Evolutionary conservation across 2,113 vertebrate genomes (phyloP).

Genomic region (Prolemur simus): DNA sequence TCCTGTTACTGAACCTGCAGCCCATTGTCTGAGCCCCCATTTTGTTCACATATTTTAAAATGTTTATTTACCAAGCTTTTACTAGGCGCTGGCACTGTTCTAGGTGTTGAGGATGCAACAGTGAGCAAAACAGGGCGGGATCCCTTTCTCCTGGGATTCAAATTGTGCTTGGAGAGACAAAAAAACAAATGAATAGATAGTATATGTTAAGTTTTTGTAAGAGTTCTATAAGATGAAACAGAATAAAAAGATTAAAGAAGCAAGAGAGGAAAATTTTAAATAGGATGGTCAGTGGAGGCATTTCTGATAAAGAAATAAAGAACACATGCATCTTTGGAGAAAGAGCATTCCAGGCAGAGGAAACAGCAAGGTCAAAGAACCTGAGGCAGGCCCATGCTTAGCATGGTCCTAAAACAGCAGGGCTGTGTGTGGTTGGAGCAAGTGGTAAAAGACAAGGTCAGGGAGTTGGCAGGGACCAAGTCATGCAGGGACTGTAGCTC

Average conservation of each 20-base stretch:
- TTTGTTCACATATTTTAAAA: not conserved
- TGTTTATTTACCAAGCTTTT: not conserved
- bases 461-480: not conserved
- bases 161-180: not conserved
- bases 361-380: not conserved
- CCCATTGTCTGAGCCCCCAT: not conserved
- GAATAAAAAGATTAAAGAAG: not conserved
- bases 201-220: not conserved
- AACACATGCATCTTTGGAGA: not conserved
- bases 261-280: not conserved
- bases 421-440: not conserved
- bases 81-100: not conserved
- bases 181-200: not conserved
- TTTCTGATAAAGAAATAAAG: not conserved
- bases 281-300: not conserved
- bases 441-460: no score
- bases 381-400: not conserved
- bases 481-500: not conserved
- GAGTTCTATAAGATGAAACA: not conserved
- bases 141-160: not conserved
- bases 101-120: not conserved
- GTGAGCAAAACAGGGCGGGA: not conserved
- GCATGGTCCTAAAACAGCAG: not conserved
- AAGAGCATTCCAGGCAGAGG: not conserved
- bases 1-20: not conserved